Evolutionary conservation across 2,113 vertebrate genomes (phyloP).

Genomic region (Thamnaconus septentrionalis): DNA sequence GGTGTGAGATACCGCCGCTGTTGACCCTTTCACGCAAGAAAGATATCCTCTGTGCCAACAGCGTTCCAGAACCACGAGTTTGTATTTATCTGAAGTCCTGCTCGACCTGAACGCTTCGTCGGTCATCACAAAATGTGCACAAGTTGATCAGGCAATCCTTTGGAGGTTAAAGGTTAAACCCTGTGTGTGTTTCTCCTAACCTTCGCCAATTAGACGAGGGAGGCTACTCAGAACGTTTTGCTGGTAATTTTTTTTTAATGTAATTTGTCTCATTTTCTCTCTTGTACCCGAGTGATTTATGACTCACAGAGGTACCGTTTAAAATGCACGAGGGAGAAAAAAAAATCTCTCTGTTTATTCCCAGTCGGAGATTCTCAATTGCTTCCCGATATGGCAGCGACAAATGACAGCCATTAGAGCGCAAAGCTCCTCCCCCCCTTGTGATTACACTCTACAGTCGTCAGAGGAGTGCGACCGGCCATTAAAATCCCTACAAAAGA

Average conservation of each 20-base stretch:
- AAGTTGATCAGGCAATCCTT: too few relatives aligned
- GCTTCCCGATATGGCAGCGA: conserved; percentile 67
- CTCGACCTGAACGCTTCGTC: too few relatives aligned
- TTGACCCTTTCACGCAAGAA: too few relatives aligned
- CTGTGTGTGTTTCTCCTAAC: too few relatives aligned
- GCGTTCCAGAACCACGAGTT: too few relatives aligned
- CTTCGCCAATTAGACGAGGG: too few relatives aligned
- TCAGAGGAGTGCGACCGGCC: conserved; percentile 29
- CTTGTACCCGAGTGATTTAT: conserved; percentile 51
- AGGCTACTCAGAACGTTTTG: too few relatives aligned
- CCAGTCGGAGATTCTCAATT: conserved; percentile 53
- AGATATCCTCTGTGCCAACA: too few relatives aligned
- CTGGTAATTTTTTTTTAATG: not conserved
- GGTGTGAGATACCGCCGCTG: too few relatives aligned
- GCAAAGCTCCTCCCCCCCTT: conserved; percentile 48
- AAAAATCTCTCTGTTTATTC: conserved; percentile 34
- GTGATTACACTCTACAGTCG: conserved; percentile 51
- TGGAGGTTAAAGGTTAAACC: too few relatives aligned
- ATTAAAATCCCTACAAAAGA: conserved; percentile 21
- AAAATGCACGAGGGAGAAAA: conserved; percentile 30
- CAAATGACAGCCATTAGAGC: conserved; percentile 70
- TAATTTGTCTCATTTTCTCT: conserved; percentile 24
- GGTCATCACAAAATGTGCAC: too few relatives aligned
- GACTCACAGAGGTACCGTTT: conserved; percentile 24
- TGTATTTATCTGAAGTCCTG: too few relatives aligned